Evolutionary conservation across 1,140 invertebrate genomes (phyloP).

Genomic region (Lasioglossum albipes): DNA sequence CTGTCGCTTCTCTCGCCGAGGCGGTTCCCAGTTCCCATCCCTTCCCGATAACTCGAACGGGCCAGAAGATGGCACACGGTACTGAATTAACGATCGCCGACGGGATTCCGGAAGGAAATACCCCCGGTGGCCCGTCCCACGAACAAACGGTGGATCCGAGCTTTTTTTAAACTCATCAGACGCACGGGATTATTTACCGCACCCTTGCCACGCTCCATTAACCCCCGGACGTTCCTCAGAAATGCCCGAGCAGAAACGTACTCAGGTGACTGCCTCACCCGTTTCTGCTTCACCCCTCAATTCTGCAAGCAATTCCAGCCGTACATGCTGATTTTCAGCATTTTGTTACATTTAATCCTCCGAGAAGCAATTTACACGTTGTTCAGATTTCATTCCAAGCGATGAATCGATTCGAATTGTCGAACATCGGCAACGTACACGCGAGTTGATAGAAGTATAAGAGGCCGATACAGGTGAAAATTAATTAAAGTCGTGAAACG

Average conservation of each 20-base stretch:
- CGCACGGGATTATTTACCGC: conserved; percentile 11
- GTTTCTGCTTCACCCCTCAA: not conserved
- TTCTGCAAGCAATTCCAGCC: too few species aligned
- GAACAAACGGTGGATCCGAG: not conserved
- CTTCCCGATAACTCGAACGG: conserved; percentile 52
- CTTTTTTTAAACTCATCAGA: conserved; percentile 20
- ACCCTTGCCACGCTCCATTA: too few species aligned
- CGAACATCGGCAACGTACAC: too few species aligned
- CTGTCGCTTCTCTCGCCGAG: conserved; percentile 16
- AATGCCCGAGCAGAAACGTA: too few species aligned
- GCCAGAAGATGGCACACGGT: conserved; percentile 27
- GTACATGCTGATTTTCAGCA: too few species aligned
- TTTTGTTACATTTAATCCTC: too few species aligned
- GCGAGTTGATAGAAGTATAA: not conserved
- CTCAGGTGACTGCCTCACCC: not conserved
- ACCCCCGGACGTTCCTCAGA: too few species aligned
- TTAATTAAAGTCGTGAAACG: conserved; percentile 43
- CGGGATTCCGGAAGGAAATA: conserved; percentile 50
- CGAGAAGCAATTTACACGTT: too few species aligned
- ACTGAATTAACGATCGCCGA: conserved; percentile 60
- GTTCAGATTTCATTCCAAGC: too few species aligned
- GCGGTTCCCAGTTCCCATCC: conserved; percentile 62
- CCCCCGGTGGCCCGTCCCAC: not conserved
- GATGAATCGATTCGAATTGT: too few species aligned
- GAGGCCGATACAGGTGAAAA: conserved; percentile 1